A percentile compares a stretch with the other conserved stretches of the same genome.
These are phyloP conservation scores for Bolinopsis microptera DNA, from an alignment of 37 sponge, comb jelly and placozoan genomes.

Conservation along the genomic window DNA sequence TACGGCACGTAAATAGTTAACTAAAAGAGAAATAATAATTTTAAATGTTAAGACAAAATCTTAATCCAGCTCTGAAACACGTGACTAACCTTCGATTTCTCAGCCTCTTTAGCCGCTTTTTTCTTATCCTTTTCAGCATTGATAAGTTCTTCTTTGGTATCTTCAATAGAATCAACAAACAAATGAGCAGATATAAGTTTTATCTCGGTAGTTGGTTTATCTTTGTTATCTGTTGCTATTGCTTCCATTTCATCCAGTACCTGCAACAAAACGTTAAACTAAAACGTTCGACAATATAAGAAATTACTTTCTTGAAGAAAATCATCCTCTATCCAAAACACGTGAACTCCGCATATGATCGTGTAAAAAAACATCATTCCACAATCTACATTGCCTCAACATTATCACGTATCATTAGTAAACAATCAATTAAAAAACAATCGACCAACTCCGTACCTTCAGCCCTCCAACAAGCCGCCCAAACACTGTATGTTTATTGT, in stretches of 20 bases:
- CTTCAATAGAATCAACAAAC: constrained; percentile 91
- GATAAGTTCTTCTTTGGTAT: constrained; percentile 78
- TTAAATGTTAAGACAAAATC: too few relatives aligned
- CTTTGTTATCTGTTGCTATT: constrained; percentile 79
- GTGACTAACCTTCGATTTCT: background rate
- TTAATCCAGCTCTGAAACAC: too few relatives aligned
- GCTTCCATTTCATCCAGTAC: constrained; percentile 81
- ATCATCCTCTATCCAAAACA: too few relatives aligned
- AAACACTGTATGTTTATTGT: constrained; percentile 93
- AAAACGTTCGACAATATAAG: background rate
- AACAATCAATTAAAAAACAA: too few relatives aligned
- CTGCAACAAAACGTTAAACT: constrained; percentile 83
- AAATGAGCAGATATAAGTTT: constrained; percentile 70
- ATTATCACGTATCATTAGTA: background rate
- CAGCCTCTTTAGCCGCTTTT: constrained; percentile 43
- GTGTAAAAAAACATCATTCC: too few relatives aligned
- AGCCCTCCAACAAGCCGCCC: constrained; percentile 71
- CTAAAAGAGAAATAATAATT: background rate
- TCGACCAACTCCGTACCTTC: too few relatives aligned
- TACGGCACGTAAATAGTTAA: background rate
- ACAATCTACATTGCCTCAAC: background rate
- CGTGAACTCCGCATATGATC: background rate
- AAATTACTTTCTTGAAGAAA: background rate
- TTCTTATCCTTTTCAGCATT: constrained; percentile 66
- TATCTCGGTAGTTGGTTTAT: constrained; percentile 80